Base-by-base conservation (phyloP, 2,113 vertebrate genomes). In the Paralichthys olivaceus region DNA sequence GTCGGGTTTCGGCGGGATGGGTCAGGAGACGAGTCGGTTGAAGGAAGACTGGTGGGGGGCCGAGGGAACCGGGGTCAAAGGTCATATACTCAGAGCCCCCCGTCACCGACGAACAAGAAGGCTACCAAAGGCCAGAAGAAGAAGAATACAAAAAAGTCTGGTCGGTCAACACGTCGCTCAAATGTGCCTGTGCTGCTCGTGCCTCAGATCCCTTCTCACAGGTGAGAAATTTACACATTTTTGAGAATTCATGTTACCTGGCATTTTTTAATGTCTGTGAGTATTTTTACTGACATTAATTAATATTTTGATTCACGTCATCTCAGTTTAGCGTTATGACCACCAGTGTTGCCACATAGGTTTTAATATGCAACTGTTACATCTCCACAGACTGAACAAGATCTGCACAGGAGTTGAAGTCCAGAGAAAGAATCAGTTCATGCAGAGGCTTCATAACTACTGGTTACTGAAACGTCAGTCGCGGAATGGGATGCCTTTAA, bases 381-480 rank as follows among this genome's bases (percentile, higher is more conserved):
- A 5, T 75, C 13, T 79, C 22, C 75, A 76, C 93, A 99, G 98
- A 95, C 93, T 99, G 84, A 98, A 96, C 93, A 99, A 98, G 92
- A 97, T 99, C 89, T 98, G 96, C 94, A 98, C 95, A 43, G 96
- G 96, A 70, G 95, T 98, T 15, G 95, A 95, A 74, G 92, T 99
- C 87, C 98, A 98, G 92, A 96, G 96, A 91, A 99, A 99, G 92
- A 99, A 94, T 90, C 97, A 99, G 89, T 99, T 99, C 92, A 97
- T 99, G 96, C 97, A 98, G 91, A 93, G 97, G 88, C 96, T 99
- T 70, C 98, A 99, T 91, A 99, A 93, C 91, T 99, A 98, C 89
- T 99, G 98, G 98, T 93, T 99, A 76, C 91, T 99, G 84, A 99
- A 99, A 86, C 94, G 98, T 22, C 98, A 99, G 93, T 97, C 97